A percentile compares a stretch with the other conserved stretches of the same genome.
These are phyloP conservation scores for Sphenopsis melanotis DNA, from an alignment of 2,797 vertebrate species.

Conservation along the genomic window DNA sequence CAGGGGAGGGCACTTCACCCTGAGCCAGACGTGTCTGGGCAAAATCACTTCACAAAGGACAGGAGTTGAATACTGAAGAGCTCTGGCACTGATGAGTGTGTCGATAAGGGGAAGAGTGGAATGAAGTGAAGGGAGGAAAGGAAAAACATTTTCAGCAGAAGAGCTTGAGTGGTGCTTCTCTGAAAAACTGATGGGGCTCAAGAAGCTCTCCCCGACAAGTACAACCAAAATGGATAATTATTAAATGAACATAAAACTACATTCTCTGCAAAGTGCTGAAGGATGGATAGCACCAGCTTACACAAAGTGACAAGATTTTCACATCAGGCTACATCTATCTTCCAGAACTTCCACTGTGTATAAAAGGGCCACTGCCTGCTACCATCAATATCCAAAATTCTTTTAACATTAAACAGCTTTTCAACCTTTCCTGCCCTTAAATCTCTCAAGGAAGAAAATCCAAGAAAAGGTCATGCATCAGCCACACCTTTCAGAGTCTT, in stretches of 20 bases:
- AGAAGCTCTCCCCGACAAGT: constrained; percentile 82
- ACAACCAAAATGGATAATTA: constrained; percentile 83
- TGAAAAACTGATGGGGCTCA: constrained; percentile 88
- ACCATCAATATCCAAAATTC: constrained; percentile 71
- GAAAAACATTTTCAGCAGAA: constrained; percentile 83
- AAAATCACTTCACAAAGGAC: constrained; percentile 99
- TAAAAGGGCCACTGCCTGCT: constrained; percentile 60
- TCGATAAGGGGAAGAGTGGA: constrained; percentile 82
- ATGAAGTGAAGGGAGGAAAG: constrained; percentile 82
- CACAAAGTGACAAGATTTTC: constrained; percentile 70
- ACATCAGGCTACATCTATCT: constrained; percentile 60
- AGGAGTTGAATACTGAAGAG: constrained; percentile 98
- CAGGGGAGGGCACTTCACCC: constrained; percentile 99
- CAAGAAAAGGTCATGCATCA: constrained; percentile 67
- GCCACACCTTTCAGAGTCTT: constrained; percentile 66
- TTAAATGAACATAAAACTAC: constrained; percentile 81
- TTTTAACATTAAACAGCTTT: constrained; percentile 62
- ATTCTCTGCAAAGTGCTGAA: constrained; percentile 72
- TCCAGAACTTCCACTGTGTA: constrained; percentile 56
- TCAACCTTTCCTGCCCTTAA: constrained; percentile 57
- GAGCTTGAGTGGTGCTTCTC: constrained; percentile 84
- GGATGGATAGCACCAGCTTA: constrained; percentile 68
- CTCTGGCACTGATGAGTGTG: constrained; percentile 83
- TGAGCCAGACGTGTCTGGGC: constrained; percentile 99
- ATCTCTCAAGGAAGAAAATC: constrained; percentile 63